These are phyloP conservation scores for Megamerina dolium DNA, from an alignment of 2,888 invertebrate species.

Conservation along the genomic window DNA sequence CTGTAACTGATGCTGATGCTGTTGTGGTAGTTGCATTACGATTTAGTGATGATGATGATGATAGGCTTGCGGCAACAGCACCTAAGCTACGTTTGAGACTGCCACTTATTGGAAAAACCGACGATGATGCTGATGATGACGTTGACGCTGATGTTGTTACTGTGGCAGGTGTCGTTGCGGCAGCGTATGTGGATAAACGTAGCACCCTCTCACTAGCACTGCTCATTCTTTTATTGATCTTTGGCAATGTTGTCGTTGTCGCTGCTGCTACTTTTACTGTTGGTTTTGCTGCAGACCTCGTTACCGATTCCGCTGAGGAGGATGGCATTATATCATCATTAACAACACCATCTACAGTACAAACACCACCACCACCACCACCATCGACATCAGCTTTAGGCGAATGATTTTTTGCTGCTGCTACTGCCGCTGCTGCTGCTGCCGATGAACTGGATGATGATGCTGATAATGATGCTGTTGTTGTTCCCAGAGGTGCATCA, in stretches of 20 bases:
- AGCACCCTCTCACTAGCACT: conserved; percentile 37
- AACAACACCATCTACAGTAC: neutral
- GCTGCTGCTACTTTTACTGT: conserved; percentile 19
- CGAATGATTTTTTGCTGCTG: conserved; percentile 4
- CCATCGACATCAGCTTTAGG: conserved; percentile 13
- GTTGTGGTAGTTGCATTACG: conserved; percentile 21
- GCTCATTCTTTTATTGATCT: conserved; percentile 36
- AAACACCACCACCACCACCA: conserved; percentile 7
- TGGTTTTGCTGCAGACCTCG: conserved; percentile 2
- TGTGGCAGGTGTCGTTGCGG: conserved; percentile 8
- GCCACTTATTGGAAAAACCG: conserved; percentile 18
- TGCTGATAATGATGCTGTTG: conserved; percentile 17
- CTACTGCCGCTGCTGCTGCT: conserved; percentile 8
- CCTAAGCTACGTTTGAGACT: conserved; percentile 23
- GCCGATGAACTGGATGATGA: conserved; percentile 24
- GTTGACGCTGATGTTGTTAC: conserved; percentile 6
- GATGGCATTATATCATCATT: conserved; percentile 7
- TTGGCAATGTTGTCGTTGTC: conserved; percentile 37
- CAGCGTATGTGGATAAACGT: conserved; percentile 35
- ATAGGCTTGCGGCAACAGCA: conserved; percentile 22
- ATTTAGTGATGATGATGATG: conserved; percentile 27
- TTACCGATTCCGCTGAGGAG: neutral
- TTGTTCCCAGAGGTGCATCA: conserved; percentile 57
- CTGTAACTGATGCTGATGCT: conserved; percentile 17
- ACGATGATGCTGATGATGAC: conserved; percentile 8